Conservation (phyloP, 2,113 vertebrate species). For the Oostethus manadensis region DNA sequence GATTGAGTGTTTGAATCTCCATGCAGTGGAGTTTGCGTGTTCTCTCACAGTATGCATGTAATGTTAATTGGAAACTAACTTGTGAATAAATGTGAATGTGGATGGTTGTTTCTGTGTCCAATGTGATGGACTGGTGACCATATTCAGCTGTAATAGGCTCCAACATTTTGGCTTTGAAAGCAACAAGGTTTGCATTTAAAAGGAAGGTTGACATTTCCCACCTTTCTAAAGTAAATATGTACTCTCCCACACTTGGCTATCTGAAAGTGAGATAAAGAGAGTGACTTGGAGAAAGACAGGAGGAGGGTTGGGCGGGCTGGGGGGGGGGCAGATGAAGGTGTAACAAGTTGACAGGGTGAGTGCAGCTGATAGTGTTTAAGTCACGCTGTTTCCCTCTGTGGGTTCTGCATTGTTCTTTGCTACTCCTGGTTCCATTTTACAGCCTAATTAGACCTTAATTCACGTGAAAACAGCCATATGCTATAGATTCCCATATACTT, state of each 20-base stretch:
- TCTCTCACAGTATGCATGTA: no score
- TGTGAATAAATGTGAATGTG: no score
- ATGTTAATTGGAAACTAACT: no score
- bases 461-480: conserved; percentile 65
- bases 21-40: no score
- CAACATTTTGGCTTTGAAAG: conserved; percentile 25
- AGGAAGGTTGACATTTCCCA: conserved; percentile 59
- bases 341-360: conserved; percentile 68
- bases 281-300: neutral
- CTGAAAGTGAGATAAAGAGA: conserved; percentile 25
- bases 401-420: conserved; percentile 65
- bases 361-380: conserved; percentile 82
- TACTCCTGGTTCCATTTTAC: conserved; percentile 65
- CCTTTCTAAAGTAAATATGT: conserved; percentile 60
- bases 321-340: conserved; percentile 33
- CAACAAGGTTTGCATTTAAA: conserved; percentile 53
- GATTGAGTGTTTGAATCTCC: no score
- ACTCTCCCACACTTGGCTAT: conserved; percentile 50
- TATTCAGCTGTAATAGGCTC: no score
- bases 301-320: conserved; percentile 9
- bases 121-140: no score
- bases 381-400: conserved; percentile 34
- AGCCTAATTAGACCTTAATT: conserved; percentile 70
- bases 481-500: conserved; percentile 46
- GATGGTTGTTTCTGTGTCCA: no score